A percentile compares a stretch with the other conserved stretches of the same genome.
Evolutionary conservation across 2,797 vertebrate species (phyloP).

Genomic region (Semotilus atromaculatus): DNA sequence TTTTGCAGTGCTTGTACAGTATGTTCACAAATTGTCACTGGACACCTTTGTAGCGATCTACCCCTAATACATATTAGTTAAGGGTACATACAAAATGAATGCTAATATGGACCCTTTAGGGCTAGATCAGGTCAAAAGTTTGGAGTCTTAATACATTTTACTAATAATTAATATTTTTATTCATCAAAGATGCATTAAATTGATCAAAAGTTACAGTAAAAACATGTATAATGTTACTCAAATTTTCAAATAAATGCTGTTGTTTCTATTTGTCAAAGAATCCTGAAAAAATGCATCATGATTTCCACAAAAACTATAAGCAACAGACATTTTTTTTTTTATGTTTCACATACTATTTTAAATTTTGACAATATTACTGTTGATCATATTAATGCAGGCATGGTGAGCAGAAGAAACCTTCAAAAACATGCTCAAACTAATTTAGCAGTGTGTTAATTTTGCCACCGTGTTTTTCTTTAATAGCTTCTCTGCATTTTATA

Average conservation of each 20-base stretch:
- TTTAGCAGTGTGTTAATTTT: not conserved
- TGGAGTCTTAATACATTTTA: not conserved
- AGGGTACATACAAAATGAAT: not conserved
- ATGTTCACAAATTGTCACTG: not conserved
- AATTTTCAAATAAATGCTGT: not conserved
- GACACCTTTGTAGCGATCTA: not conserved
- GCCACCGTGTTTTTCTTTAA: not conserved
- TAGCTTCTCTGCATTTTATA: not conserved
- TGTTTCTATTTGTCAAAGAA: not conserved
- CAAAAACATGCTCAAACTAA: not conserved
- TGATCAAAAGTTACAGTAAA: not conserved
- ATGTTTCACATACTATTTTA: no score
- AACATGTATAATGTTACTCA: not conserved
- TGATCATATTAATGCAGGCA: not conserved
- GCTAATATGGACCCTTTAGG: not conserved
- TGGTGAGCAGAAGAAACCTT: not conserved
- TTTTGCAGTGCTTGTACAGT: not conserved
- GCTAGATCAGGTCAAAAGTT: not conserved
- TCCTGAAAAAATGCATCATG: no score
- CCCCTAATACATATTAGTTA: not conserved
- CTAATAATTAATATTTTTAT: not conserved
- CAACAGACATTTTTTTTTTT: no score
- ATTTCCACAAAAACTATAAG: no score
- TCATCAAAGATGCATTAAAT: not conserved
- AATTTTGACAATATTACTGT: not conserved